A percentile compares a stretch with the other conserved stretches of the same genome.
These are phyloP conservation scores for Leptocoma aspasia DNA, from an alignment of 2,113 vertebrate species.

Conservation along the genomic window DNA sequence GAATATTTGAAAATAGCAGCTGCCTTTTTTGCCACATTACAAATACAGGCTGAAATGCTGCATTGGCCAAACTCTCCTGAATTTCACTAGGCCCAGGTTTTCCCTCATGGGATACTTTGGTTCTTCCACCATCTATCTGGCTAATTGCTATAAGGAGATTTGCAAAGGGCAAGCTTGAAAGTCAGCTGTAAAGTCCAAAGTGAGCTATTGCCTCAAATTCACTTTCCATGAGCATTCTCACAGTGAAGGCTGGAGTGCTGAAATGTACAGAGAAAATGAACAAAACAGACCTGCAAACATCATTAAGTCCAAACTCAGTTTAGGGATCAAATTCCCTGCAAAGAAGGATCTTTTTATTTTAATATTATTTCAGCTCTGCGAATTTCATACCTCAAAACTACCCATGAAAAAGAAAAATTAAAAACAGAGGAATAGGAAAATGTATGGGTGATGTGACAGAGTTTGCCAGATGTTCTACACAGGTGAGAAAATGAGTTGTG, in stretches of 20 bases:
- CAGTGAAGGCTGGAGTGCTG: not conserved
- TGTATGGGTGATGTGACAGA: not conserved
- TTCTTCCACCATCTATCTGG: not conserved
- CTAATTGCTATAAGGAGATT: constrained; percentile 47
- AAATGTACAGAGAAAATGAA: not conserved
- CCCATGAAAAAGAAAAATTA: not conserved
- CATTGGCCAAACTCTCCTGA: not conserved
- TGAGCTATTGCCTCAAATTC: constrained; percentile 17
- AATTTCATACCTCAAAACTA: not conserved
- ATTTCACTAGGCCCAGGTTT: not conserved
- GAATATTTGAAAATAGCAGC: not conserved
- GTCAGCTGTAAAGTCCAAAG: not conserved
- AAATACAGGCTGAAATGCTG: not conserved
- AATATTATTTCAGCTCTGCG: not conserved
- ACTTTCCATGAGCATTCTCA: constrained; percentile 2
- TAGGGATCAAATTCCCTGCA: constrained; percentile 7
- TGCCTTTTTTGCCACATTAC: not conserved
- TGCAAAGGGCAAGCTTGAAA: not conserved
- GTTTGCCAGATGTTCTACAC: not conserved
- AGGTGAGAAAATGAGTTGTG: not conserved
- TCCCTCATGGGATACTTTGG: rapidly evolving
- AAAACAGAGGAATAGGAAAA: not conserved
- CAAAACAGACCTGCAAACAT: not conserved
- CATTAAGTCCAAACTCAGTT: not conserved
- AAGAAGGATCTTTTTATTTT: not conserved